Evolutionary conservation across 2,797 vertebrate genomes (phyloP).

Genomic region (Anniella stebbinsi): DNA sequence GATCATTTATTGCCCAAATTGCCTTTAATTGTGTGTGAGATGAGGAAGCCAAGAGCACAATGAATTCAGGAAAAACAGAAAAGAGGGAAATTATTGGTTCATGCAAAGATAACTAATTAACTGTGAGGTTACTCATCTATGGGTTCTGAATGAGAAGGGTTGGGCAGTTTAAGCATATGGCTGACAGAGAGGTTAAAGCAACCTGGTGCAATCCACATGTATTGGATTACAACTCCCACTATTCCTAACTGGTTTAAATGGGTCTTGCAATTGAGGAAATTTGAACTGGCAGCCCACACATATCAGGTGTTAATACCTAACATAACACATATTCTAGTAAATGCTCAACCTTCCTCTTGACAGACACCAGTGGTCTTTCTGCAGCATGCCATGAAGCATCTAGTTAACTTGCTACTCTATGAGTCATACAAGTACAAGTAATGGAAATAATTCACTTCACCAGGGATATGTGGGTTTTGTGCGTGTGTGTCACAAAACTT

Average conservation of each 20-base stretch:
- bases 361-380: neutral
- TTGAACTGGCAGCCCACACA: neutral
- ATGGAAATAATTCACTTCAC: neutral
- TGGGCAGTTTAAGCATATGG: neutral
- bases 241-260: neutral
- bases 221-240: no score
- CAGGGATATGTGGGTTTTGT: neutral
- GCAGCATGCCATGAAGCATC: neutral
- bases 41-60: neutral
- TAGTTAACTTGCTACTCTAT: neutral
- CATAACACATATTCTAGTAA: neutral
- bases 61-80: neutral
- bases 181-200: neutral
- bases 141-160: neutral
- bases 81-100: neutral
- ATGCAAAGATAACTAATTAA: neutral
- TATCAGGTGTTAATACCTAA: neutral
- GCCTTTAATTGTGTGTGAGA: slow-evolving; percentile 48
- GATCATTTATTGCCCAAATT: slow-evolving; percentile 59
- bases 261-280: neutral
- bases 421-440: neutral
- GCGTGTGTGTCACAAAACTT: neutral
- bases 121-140: neutral
- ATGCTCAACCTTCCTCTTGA: neutral
- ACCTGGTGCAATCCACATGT: no score